Evolutionary conservation across 2,113 vertebrate genomes (phyloP), one percentile per base, ranked within the genome.

Genomic region (Tringa solitaria): DNA sequence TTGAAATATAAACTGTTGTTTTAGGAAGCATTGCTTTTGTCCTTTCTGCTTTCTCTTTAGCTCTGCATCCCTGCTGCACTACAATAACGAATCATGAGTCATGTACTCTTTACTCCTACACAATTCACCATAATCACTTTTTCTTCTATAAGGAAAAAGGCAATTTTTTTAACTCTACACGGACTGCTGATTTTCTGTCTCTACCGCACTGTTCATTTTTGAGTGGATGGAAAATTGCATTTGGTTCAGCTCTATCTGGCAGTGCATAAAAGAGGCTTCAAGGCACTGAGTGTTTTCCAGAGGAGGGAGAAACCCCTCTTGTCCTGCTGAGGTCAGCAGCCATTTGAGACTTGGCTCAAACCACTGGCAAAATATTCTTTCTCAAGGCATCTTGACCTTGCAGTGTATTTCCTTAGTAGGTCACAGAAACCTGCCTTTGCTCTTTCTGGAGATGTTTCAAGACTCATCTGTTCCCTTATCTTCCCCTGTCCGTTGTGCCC

Each of bases 81-180:
- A 64, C 61, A 64, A 14, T 82, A 95, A 89, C 0, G 26, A 73
- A 85, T 81, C 48, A 61, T 96, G 95, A 95, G 61, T 97, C 94
- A 95, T 92, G 88, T 68, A 75, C 81, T 87, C 57, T 84, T 33
- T 84, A 64, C 95, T 96, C 93, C 96, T 96, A 96, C 96, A 82
- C 73, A 89, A 87, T 82, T 87, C 73, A 69, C 73, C 74, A 67
- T 72, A 89, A 89, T 93, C 20, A 45, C 65, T 77, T 79, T 84
- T 84, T 94, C 76, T 94, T 24, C 43, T 89, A 28, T 64, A 92
- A 91, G 81, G 83, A 87, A 45, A 86, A 89, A 74, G 53, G 10
- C 73, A 57, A 1, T 3, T 45, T 84, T 91, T 67, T 57, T 22
- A 96, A 78, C 48, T 89, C 53, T 93, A 28, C 14, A 11, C 50